Conservation (phyloP, 2,888 invertebrate genomes). For the Malacosoma neustria region DNA sequence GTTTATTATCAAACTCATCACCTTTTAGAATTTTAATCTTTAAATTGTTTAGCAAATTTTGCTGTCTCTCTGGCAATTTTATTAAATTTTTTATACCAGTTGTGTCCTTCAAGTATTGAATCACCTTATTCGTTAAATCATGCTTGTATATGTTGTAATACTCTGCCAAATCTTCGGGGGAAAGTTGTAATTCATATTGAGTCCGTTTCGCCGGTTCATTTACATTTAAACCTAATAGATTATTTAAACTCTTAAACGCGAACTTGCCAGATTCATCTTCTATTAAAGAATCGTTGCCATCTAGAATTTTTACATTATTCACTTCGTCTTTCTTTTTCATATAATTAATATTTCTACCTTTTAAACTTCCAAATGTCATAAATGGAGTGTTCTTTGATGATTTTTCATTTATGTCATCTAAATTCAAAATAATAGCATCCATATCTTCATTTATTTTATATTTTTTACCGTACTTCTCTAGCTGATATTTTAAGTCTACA, state of each 20-base stretch:
- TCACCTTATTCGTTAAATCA: background rate
- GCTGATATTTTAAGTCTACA: slow-evolving; percentile 4
- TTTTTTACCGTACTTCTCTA: slow-evolving; percentile 14
- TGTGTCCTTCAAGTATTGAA: slow-evolving; percentile 1
- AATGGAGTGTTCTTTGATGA: too few species aligned
- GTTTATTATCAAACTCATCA: background rate
- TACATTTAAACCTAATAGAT: background rate
- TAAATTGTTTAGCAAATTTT: slow-evolving; percentile 2
- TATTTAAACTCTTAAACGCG: background rate
- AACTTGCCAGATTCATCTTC: slow-evolving; percentile 1
- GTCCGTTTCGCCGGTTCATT: background rate
- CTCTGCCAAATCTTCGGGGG: slow-evolving; percentile 2
- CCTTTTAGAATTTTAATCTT: background rate
- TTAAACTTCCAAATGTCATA: background rate
- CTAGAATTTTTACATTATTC: background rate
- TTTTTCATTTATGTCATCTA: slow-evolving; percentile 13
- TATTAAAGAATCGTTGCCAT: background rate
- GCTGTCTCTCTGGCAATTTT: slow-evolving; percentile 1
- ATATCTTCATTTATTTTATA: slow-evolving; percentile 24
- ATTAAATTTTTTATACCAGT: background rate
- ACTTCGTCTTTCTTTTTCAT: background rate
- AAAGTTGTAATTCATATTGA: background rate
- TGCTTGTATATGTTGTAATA: slow-evolving; percentile 4
- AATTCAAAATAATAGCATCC: slow-evolving; percentile 29
- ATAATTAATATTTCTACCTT: background rate